A percentile compares a stretch with the other conserved stretches of the same genome.
These are phyloP conservation scores for Lophius piscatorius DNA, from an alignment of 2,113 vertebrate species.

Conservation along the genomic window DNA sequence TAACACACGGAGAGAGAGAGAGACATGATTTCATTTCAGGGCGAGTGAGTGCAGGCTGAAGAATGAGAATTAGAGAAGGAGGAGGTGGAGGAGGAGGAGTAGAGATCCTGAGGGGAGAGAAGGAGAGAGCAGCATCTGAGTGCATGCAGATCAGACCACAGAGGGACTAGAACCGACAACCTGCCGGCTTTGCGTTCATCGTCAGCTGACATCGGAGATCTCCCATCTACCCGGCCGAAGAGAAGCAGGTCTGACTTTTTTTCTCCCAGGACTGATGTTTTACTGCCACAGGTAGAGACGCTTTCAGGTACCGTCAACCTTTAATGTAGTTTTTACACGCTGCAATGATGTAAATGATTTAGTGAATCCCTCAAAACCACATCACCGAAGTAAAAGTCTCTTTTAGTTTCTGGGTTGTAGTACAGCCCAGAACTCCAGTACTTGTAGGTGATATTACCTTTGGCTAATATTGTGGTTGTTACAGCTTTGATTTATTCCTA, in stretches of 20 bases:
- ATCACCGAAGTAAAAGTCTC: too few species aligned
- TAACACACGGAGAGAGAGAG: background rate
- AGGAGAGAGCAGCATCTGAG: background rate
- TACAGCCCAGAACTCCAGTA: too few species aligned
- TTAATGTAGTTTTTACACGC: too few species aligned
- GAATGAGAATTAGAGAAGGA: constrained; percentile 51
- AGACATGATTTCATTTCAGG: constrained; percentile 66
- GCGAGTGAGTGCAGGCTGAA: constrained; percentile 24
- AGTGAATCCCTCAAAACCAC: too few species aligned
- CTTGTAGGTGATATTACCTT: too few species aligned
- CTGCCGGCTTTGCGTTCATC: background rate
- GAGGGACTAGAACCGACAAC: constrained; percentile 6
- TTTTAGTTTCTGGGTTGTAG: too few species aligned
- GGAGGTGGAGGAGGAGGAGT: background rate
- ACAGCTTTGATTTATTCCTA: too few species aligned
- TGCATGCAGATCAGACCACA: constrained; percentile 2
- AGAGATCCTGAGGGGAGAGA: background rate
- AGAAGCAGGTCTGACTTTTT: constrained; percentile 15
- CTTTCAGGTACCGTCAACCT: too few species aligned
- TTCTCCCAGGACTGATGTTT: background rate
- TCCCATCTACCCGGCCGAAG: background rate
- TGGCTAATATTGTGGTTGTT: too few species aligned
- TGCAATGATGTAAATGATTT: too few species aligned
- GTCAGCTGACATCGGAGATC: too few species aligned
- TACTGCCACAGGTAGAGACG: too few species aligned